A percentile compares a stretch with the other conserved stretches of the same genome.
Evolutionary conservation across 2,113 vertebrate genomes (phyloP).

Genomic region (Cynoglossus semilaevis): DNA sequence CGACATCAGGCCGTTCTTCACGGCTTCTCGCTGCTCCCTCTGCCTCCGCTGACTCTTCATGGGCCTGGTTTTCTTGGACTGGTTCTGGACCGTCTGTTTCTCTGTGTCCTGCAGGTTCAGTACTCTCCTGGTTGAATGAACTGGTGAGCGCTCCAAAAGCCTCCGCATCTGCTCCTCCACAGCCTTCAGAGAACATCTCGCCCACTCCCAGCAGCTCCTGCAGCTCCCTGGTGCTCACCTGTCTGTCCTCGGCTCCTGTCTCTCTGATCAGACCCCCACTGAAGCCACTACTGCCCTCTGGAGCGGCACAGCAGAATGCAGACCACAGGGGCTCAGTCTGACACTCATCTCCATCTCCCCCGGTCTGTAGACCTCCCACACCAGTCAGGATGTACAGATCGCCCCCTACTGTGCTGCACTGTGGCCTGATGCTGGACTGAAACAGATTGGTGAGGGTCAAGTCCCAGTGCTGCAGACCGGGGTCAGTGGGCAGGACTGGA

Average conservation of each 20-base stretch:
- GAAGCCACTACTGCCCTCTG: conserved; percentile 54
- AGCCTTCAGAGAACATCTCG: conserved; percentile 71
- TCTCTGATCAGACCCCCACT: conserved; percentile 65
- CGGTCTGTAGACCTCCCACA: conserved; percentile 23
- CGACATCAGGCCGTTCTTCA: conserved; percentile 1
- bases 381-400: conserved; percentile 73
- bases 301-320: conserved; percentile 67
- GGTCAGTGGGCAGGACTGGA: conserved; percentile 21
- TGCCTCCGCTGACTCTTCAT: conserved; percentile 10
- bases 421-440: conserved; percentile 45
- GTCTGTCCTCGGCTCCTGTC: conserved; percentile 33
- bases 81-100: conserved; percentile 4
- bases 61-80: conserved; percentile 6
- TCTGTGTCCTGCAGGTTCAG: neutral
- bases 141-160: conserved; percentile 8
- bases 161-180: conserved; percentile 40
- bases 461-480: conserved; percentile 65
- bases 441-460: conserved; percentile 59
- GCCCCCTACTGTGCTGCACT: conserved; percentile 55
- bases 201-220: conserved; percentile 60
- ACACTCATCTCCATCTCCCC: conserved; percentile 47
- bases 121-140: conserved; percentile 4
- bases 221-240: conserved; percentile 66
- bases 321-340: conserved; percentile 61
- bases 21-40: conserved; percentile 3